phyloP scores from a whole-genome alignment of 2,113 vertebrate species.

The Lophura nycthemera region DNA sequence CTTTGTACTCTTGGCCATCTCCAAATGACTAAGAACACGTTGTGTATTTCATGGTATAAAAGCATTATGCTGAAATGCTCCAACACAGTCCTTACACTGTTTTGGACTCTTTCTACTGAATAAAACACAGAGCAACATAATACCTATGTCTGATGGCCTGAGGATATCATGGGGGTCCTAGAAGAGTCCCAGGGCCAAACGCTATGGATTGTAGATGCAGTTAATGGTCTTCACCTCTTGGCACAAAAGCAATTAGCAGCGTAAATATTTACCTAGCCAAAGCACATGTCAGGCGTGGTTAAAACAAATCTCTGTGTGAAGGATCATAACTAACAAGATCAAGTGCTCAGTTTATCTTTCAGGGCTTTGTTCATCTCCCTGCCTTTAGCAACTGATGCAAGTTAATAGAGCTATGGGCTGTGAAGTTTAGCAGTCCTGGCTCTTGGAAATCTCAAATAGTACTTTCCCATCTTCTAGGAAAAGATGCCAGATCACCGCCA shows the following conservation, averaged over 20 bases:
- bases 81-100: background rate
- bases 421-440: background rate
- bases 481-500: background rate
- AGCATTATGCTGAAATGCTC: background rate
- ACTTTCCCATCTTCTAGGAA: background rate
- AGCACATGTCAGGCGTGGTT: background rate
- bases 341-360: background rate
- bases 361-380: background rate
- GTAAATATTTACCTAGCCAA: background rate
- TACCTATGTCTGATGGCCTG: background rate
- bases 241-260: background rate
- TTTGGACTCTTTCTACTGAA: background rate
- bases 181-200: background rate
- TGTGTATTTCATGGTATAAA: background rate
- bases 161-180: background rate
- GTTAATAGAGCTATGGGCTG: background rate
- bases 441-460: background rate
- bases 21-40: background rate
- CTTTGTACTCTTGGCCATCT: accelerated
- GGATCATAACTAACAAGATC: background rate
- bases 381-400: background rate
- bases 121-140: background rate
- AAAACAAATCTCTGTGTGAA: background rate
- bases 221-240: background rate
- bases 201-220: background rate